phyloP scores from a whole-genome alignment of 2,797 vertebrate species.

The Glossophaga mutica region DNA sequence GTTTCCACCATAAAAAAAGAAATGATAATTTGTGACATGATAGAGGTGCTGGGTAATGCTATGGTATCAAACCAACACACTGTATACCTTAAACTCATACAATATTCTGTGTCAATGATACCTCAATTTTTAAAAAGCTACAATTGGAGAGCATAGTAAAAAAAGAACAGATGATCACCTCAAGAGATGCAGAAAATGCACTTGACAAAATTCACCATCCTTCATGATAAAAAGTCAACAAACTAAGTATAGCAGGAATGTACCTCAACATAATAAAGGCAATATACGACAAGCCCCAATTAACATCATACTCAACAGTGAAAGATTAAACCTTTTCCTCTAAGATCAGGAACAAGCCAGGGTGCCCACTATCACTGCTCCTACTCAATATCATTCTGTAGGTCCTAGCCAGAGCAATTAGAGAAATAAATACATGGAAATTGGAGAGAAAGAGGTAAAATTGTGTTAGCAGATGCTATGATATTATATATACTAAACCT shows the following conservation, averaged over 20 bases:
- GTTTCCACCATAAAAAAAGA: no score
- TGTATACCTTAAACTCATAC: no score
- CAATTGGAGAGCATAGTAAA: no score
- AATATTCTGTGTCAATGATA: no score
- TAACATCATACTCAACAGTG: no score
- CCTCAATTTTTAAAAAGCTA: not conserved
- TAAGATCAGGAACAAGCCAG: no score
- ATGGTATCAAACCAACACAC: no score
- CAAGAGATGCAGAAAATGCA: not conserved
- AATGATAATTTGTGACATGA: no score
- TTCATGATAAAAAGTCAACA: not conserved
- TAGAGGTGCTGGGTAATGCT: no score
- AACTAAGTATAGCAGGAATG: not conserved
- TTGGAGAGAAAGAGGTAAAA: not conserved
- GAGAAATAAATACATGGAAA: not conserved
- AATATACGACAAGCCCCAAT: no score
- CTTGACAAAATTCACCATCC: not conserved
- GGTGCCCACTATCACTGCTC: no score
- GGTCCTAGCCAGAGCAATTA: not conserved
- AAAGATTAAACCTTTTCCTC: no score
- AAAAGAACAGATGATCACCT: not conserved
- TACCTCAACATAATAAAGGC: not conserved
- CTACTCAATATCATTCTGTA: not conserved
- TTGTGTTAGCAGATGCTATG: not conserved
- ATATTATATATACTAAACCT: not conserved